phyloP scores from a whole-genome alignment of 2,113 vertebrate genomes.

The Misgurnus anguillicaudatus region DNA sequence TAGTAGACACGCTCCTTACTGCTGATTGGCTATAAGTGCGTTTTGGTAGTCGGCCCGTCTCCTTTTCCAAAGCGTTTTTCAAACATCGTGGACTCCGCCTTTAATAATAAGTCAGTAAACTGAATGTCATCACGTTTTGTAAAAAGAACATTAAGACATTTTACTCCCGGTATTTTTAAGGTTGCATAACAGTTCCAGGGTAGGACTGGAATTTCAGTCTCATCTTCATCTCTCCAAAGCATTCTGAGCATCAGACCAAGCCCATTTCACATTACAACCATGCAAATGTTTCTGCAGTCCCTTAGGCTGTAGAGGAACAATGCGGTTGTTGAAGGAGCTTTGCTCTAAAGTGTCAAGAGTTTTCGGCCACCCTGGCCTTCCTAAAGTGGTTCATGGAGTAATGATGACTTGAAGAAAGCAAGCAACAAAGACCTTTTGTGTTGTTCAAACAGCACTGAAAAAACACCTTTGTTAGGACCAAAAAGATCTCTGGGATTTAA shows the following conservation, averaged over 20 bases:
- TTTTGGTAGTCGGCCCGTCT: no score
- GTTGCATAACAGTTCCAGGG: not conserved
- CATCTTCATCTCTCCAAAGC: not conserved
- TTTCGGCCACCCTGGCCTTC: slow-evolving; percentile 65
- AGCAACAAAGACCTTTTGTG: slow-evolving; percentile 73
- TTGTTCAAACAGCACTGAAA: slow-evolving; percentile 62
- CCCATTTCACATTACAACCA: slow-evolving; percentile 28
- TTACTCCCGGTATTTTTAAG: not conserved
- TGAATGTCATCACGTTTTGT: not conserved
- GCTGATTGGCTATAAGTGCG: no score
- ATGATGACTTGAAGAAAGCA: slow-evolving; percentile 57
- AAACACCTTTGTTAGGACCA: slow-evolving; percentile 72
- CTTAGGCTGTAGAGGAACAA: slow-evolving; percentile 64
- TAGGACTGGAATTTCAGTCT: not conserved
- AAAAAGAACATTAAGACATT: no score
- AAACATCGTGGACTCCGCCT: no score
- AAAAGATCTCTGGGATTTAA: slow-evolving; percentile 67
- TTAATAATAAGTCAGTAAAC: not conserved
- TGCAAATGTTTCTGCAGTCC: slow-evolving; percentile 42
- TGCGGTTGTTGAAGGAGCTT: slow-evolving; percentile 63
- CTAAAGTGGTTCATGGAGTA: slow-evolving; percentile 63
- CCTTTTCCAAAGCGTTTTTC: no score
- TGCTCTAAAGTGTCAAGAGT: slow-evolving; percentile 68
- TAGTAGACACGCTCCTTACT: no score
- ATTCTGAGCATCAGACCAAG: slow-evolving; percentile 2